Base-by-base conservation (phyloP, 2,113 vertebrate genomes). In the Pseudonaja textilis region DNA sequence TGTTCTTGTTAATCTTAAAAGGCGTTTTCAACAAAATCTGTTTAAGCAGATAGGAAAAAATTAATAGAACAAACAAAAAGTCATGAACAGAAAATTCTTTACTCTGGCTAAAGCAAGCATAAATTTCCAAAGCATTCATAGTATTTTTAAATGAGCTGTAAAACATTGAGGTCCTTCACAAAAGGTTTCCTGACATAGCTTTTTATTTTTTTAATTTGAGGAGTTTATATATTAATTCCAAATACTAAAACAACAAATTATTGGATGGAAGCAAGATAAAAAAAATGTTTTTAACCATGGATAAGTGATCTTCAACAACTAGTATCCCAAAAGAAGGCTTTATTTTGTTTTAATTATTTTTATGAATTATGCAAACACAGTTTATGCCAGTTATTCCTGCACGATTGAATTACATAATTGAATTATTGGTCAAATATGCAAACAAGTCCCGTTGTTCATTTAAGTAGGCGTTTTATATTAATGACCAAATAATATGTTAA, bases 1-100 rank as follows among this genome's bases (percentile, higher is more conserved):
- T 92, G 26, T 92, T 94, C 81, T 52, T 95, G 94, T 94, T 45
- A 81, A 29, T 94, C 93, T 91, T 56, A 29, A 39, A 42, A 87
- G 34, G 85, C 92, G 23, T 64, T 95, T 56, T 92, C 85, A 85
- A 34, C 61, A 45, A 57, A 94, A 5, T 34, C 52, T 39, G 12
- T 92, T 39, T 85, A 25, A 59, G 88, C 69, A 95, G 42, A 95
- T 26, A 5, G 61, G 0, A 23, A 34, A n/a, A 87, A 86, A 91
- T 91, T 55, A 42, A 91, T n/a, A 91, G 81, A 91, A 87, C 39
- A 59, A 87, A 91, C 81, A 91, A 87, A 57, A 91, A 91, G 55
- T 91, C 90, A 91, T 45, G 81, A 45, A 87, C 81, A 87, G 90
- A 91, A 86, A 87, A 59, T 85, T 12, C 5, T 85, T 87, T 59